These are phyloP conservation scores for Gymnosoma rotundatum DNA, from an alignment of 2,888 invertebrate genomes.

Conservation along the genomic window DNA sequence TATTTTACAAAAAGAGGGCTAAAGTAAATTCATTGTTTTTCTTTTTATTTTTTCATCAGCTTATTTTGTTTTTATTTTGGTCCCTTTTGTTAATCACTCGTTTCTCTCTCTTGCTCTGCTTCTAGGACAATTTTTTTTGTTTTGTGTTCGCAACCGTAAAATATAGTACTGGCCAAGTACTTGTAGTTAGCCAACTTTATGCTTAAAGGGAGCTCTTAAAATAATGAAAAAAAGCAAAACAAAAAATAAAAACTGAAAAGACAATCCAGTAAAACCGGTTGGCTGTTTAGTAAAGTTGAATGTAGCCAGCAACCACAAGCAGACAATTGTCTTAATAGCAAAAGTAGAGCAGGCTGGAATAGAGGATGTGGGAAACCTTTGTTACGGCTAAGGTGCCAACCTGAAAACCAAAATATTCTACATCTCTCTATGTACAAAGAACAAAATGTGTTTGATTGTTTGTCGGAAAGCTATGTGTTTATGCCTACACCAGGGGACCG, in stretches of 20 bases:
- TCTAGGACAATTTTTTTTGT: slow-evolving; percentile 29
- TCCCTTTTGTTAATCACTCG: slow-evolving; percentile 13
- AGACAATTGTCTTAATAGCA: slow-evolving; percentile 41
- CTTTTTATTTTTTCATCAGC: slow-evolving; percentile 1
- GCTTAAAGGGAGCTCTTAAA: slow-evolving; percentile 20
- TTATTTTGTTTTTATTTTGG: not conserved
- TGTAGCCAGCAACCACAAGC: slow-evolving; percentile 26
- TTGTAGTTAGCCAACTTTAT: not conserved
- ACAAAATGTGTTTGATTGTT: no score
- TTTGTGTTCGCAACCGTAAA: not conserved
- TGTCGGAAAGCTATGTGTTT: no score
- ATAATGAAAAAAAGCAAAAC: slow-evolving; percentile 3
- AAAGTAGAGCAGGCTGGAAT: slow-evolving; percentile 60
- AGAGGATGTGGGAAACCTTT: not conserved
- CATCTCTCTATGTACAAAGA: no score
- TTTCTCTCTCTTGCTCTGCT: slow-evolving; percentile 24
- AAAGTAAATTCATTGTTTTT: slow-evolving; percentile 13
- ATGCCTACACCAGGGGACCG: no score
- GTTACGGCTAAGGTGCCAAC: not conserved
- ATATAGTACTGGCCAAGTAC: slow-evolving; percentile 26
- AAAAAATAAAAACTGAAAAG: slow-evolving; percentile 20
- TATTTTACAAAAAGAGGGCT: not conserved
- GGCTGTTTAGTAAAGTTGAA: slow-evolving; percentile 34
- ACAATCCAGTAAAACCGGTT: slow-evolving; percentile 67
- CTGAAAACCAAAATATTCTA: no score